These are phyloP conservation scores for Acanthopleura granulata DNA, from an alignment of 2,888 invertebrate species.

Conservation along the genomic window DNA sequence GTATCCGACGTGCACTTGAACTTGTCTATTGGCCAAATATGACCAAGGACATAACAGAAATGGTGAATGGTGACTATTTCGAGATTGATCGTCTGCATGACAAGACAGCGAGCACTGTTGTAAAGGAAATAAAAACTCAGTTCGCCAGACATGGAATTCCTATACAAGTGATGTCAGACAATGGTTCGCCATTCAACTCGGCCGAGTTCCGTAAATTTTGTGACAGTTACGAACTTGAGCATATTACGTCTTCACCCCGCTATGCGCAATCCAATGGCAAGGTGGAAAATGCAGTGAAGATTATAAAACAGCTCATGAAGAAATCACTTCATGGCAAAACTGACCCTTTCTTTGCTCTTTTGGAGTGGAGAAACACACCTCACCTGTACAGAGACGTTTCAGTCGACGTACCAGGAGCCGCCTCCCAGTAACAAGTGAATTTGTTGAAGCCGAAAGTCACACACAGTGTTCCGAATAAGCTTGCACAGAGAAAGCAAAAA, in stretches of 20 bases:
- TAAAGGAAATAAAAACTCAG: slow-evolving; percentile 22
- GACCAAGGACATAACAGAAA: background rate
- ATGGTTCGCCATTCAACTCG: slow-evolving; percentile 23
- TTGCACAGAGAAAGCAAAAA: background rate
- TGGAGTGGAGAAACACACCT: slow-evolving; percentile 18
- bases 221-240: slow-evolving; percentile 15
- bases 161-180: slow-evolving; percentile 23
- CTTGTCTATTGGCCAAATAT: slow-evolving; percentile 10
- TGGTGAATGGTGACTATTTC: slow-evolving; percentile 18
- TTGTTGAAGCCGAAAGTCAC: background rate
- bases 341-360: slow-evolving; percentile 17
- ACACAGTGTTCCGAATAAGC: background rate
- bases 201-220: slow-evolving; percentile 20
- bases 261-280: slow-evolving; percentile 21
- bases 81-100: slow-evolving; percentile 18
- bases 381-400: slow-evolving; percentile 20
- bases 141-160: slow-evolving; percentile 27
- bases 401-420: slow-evolving; percentile 1
- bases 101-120: slow-evolving; percentile 14
- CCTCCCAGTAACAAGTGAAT: background rate
- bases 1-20: background rate
- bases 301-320: slow-evolving; percentile 8
- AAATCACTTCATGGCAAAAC: slow-evolving; percentile 7
- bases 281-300: slow-evolving; percentile 25
- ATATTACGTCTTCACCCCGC: slow-evolving; percentile 20